These are phyloP conservation scores for Centropyge bicolor DNA, from an alignment of 2,797 vertebrate species.

Conservation along the genomic window DNA sequence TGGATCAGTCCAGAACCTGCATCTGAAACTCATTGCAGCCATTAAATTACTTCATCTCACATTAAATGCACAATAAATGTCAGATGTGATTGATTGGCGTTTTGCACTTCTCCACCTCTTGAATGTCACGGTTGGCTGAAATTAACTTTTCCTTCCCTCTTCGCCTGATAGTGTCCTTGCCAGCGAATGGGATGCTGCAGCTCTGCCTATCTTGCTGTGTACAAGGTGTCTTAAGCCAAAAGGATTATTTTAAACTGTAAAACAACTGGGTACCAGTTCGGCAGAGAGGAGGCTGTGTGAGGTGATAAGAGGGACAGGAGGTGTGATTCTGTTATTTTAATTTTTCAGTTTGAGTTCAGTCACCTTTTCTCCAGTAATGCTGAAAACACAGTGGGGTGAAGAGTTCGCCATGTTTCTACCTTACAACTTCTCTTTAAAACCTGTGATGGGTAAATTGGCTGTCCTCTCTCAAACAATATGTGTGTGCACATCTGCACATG, in stretches of 20 bases:
- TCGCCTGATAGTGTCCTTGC: background rate
- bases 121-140: slow-evolving; percentile 21
- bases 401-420: slow-evolving; percentile 6
- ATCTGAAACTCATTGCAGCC: background rate
- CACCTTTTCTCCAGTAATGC: slow-evolving; percentile 6
- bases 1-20: background rate
- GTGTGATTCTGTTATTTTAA: background rate
- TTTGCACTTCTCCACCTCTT: background rate
- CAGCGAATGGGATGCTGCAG: slow-evolving; percentile 11
- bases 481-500: slow-evolving; percentile 5
- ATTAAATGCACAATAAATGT: slow-evolving; percentile 17
- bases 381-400: background rate
- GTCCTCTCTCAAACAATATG: background rate
- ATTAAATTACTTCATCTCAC: background rate
- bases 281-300: slow-evolving; percentile 1
- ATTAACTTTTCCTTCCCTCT: slow-evolving; percentile 3
- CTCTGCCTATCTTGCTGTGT: background rate
- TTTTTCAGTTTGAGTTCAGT: no score
- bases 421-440: background rate
- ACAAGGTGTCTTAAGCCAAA: slow-evolving; percentile 10
- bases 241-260: slow-evolving; percentile 29
- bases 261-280: slow-evolving; percentile 33
- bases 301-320: background rate
- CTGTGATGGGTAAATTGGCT: background rate
- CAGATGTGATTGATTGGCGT: slow-evolving; percentile 2